A percentile compares a stretch with the other conserved stretches of the same genome.
These are phyloP conservation scores for Pongo pygmaeus DNA, from an alignment of 2,113 vertebrate genomes.

Conservation along the genomic window DNA sequence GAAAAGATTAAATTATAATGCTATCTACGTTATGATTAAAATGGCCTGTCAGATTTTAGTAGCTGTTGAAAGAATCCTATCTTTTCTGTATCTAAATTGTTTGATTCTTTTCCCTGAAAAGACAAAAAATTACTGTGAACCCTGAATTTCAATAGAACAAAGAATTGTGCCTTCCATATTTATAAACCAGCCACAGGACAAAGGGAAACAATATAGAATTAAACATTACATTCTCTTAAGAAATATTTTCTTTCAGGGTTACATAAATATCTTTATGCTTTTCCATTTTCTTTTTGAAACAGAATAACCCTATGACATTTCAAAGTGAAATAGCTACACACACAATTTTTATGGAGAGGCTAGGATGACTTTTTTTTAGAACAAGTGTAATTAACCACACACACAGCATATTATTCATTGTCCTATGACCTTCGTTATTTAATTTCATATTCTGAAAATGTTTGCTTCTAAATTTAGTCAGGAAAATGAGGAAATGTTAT, in stretches of 20 bases:
- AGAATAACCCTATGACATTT: slow-evolving; percentile 70
- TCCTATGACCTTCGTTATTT: slow-evolving; percentile 69
- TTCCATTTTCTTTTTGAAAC: slow-evolving; percentile 63
- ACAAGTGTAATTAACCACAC: slow-evolving; percentile 64
- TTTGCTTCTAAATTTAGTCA: slow-evolving; percentile 70
- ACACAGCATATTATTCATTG: slow-evolving; percentile 50
- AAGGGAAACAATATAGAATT: slow-evolving; percentile 65
- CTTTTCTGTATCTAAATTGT: slow-evolving; percentile 70
- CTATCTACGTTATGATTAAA: slow-evolving; percentile 48
- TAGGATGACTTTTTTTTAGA: slow-evolving; percentile 47
- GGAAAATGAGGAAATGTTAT: slow-evolving; percentile 3
- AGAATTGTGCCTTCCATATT: slow-evolving; percentile 28
- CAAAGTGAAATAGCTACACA: slow-evolving; percentile 67
- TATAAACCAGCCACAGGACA: slow-evolving; percentile 47
- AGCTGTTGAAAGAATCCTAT: slow-evolving; percentile 52
- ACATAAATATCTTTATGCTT: slow-evolving; percentile 54
- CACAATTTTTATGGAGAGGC: slow-evolving; percentile 53
- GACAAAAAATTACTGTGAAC: slow-evolving; percentile 49
- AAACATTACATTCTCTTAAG: slow-evolving; percentile 62
- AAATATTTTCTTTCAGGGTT: slow-evolving; percentile 67
- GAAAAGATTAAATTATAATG: slow-evolving; percentile 52
- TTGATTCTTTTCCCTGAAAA: slow-evolving; percentile 64
- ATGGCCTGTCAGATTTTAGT: slow-evolving; percentile 38
- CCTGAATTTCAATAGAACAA: slow-evolving; percentile 56
- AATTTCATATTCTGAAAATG: slow-evolving; percentile 66